phyloP scores from a whole-genome alignment of 2,113 vertebrate genomes.

The Panthera tigris region DNA sequence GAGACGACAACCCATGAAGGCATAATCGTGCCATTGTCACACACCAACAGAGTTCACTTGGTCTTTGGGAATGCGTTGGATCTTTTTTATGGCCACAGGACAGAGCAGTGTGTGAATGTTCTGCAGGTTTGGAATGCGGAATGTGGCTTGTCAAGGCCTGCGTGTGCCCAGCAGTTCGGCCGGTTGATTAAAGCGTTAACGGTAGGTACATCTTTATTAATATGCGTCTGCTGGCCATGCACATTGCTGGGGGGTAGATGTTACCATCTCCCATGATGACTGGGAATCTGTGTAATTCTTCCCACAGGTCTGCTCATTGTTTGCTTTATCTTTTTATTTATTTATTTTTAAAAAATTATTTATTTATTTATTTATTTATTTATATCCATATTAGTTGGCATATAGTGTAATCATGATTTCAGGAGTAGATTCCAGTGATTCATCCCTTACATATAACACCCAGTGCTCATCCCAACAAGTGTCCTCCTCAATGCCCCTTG shows the following conservation, averaged over 20 bases:
- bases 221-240: background rate
- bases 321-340: background rate
- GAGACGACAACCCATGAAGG: background rate
- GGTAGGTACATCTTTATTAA: background rate
- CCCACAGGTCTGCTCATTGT: no score
- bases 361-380: no score
- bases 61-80: background rate
- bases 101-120: background rate
- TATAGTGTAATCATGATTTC: no score
- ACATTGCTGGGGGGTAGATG: background rate
- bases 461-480: no score
- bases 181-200: no score
- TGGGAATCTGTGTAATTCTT: background rate
- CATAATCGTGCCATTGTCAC: fast-evolving
- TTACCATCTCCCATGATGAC: no score
- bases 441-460: no score
- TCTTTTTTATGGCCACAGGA: background rate
- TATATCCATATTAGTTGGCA: no score
- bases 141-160: background rate
- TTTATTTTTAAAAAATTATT: no score
- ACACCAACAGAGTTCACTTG: background rate
- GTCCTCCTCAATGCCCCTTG: no score
- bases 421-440: no score
- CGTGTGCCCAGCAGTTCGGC: fast-evolving
- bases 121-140: no score